Conservation (phyloP, 2,113 vertebrate genomes). For the Pristiophorus japonicus region DNA sequence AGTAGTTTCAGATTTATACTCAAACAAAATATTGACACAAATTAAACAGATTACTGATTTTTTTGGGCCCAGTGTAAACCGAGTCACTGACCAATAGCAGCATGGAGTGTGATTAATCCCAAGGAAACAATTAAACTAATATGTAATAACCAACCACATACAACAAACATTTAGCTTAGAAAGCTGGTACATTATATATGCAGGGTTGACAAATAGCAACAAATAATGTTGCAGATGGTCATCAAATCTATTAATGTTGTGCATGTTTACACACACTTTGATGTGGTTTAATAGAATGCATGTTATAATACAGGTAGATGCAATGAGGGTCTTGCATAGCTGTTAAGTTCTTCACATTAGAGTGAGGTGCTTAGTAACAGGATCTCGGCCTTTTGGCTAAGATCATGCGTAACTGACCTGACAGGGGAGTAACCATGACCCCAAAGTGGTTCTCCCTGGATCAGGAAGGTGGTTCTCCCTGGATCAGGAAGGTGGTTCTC, state of each 20-base stretch:
- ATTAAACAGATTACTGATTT: neutral
- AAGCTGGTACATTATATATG: neutral
- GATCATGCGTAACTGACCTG: too few relatives aligned
- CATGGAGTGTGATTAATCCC: neutral
- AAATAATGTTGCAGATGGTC: neutral
- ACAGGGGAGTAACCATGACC: too few relatives aligned
- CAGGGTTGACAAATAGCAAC: neutral
- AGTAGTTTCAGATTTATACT: neutral
- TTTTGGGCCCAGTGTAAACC: neutral
- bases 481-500: too few relatives aligned
- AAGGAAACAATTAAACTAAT: neutral
- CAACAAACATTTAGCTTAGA: neutral
- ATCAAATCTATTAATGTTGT: neutral
- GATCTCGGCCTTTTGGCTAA: too few relatives aligned
- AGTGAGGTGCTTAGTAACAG: neutral
- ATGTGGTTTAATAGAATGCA: neutral
- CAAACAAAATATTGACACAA: neutral
- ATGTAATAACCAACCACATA: neutral
- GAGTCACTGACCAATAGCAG: neutral
- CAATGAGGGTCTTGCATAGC: neutral
- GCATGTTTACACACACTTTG: neutral
- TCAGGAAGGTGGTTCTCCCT: too few relatives aligned
- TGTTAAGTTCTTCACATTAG: neutral
- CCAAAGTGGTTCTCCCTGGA: too few relatives aligned
- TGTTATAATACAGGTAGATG: neutral